Percentiles rank a stretch among this genome's conserved stretches.
phyloP scores from a whole-genome alignment of 2,113 vertebrate genomes.

The Dicaeum eximium region DNA sequence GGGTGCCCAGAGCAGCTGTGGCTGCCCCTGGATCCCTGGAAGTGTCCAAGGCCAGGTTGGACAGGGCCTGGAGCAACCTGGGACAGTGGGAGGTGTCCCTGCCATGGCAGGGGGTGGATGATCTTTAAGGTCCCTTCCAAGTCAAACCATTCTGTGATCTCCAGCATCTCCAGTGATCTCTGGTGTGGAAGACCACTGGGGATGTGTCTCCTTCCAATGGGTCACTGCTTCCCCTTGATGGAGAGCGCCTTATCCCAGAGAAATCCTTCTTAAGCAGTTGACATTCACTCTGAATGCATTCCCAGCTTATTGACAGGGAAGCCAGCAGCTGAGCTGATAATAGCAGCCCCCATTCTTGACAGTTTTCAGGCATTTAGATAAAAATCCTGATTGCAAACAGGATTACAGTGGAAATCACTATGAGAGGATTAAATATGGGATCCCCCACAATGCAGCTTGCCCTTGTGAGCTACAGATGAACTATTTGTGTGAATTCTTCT shows the following conservation, averaged over 20 bases:
- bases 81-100: not conserved
- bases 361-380: slow-evolving; percentile 30
- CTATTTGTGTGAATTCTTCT: not conserved
- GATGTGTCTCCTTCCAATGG: not conserved
- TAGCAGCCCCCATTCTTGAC: not conserved
- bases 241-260: not conserved
- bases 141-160: not conserved
- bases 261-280: not conserved
- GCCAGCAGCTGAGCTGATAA: slow-evolving; percentile 15
- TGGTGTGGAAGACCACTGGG: fast-evolving
- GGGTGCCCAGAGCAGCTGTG: not conserved
- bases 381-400: slow-evolving; percentile 41
- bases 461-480: not conserved
- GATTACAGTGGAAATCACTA: slow-evolving; percentile 12
- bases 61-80: fast-evolving
- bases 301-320: not conserved
- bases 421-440: slow-evolving; percentile 37
- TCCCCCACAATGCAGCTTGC: not conserved
- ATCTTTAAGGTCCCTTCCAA: not conserved
- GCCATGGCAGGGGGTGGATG: not conserved
- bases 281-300: not conserved
- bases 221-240: not conserved
- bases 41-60: fast-evolving
- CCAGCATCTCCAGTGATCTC: not conserved
- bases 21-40: not conserved